A percentile compares a stretch with the other conserved stretches of the same genome.
phyloP scores from a whole-genome alignment of 53 echinoderm and acorn worm genomes.

The Hippasteria phrygiana region DNA sequence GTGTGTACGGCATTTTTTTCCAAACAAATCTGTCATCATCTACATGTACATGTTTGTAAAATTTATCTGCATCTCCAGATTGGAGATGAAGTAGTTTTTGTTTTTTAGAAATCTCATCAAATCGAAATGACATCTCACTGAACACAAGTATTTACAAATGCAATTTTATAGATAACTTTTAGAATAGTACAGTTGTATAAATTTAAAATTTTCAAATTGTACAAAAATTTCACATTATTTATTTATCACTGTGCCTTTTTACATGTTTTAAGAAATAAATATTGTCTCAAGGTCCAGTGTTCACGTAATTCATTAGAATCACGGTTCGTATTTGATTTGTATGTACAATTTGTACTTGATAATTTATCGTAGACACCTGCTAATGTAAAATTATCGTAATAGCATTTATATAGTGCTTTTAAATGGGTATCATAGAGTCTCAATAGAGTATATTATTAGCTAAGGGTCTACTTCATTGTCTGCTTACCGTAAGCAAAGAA shows the following conservation, averaged over 20 bases:
- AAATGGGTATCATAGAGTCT: too few relatives aligned
- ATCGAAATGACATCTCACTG: conserved; percentile 40
- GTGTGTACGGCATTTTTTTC: not conserved
- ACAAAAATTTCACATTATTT: conserved; percentile 66
- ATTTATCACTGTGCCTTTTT: conserved; percentile 67
- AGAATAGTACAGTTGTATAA: conserved; percentile 39
- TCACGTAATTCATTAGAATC: conserved; percentile 24
- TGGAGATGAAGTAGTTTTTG: not conserved
- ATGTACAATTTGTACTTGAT: conserved; percentile 22
- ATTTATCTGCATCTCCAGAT: not conserved
- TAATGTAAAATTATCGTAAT: too few relatives aligned
- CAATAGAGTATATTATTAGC: too few relatives aligned
- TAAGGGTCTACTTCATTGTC: too few relatives aligned
- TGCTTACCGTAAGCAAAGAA: too few relatives aligned
- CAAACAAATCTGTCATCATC: not conserved
- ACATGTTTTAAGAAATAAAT: conserved; percentile 26
- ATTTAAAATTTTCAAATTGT: conserved; percentile 42
- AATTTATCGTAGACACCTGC: conserved; percentile 4
- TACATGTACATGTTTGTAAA: not conserved
- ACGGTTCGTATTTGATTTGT: not conserved
- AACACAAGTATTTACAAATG: conserved; percentile 19
- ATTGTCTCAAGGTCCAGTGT: conserved; percentile 32
- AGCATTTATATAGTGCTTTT: too few relatives aligned
- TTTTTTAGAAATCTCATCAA: conserved; percentile 9
- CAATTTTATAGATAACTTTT: conserved; percentile 43